Conservation (phyloP, 1,140 invertebrate genomes). For the Daktulosphaira vitifoliae region DNA sequence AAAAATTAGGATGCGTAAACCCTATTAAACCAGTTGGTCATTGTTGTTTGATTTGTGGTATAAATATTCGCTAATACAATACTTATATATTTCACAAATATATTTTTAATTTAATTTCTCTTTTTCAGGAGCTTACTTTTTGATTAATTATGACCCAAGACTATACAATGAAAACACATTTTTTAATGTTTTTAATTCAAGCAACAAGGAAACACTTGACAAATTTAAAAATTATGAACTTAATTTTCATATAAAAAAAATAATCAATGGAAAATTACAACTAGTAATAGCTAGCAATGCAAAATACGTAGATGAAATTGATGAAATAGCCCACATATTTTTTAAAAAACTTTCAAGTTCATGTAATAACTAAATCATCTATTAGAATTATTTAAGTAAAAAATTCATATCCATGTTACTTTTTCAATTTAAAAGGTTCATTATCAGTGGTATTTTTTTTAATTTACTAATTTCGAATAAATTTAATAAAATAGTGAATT, state of each 20-base stretch:
- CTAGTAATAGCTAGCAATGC: neutral
- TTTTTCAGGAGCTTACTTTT: slow-evolving; percentile 10
- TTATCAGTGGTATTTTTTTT: no score
- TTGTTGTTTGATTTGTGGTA: slow-evolving; percentile 21
- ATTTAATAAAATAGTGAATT: no score
- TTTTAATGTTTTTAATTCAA: neutral
- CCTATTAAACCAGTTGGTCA: slow-evolving; percentile 17
- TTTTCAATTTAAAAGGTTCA: no score
- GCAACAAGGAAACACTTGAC: neutral
- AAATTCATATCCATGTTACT: no score
- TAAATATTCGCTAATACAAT: neutral
- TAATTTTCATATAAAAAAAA: neutral
- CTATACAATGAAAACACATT: neutral
- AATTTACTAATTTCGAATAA: no score
- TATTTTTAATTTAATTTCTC: no score
- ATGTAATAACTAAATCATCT: no score
- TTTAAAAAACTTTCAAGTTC: no score
- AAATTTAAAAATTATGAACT: neutral
- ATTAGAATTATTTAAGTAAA: no score
- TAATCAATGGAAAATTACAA: neutral
- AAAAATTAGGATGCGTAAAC: slow-evolving; percentile 5
- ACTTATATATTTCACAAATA: no score
- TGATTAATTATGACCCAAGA: neutral
- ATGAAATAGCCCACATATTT: neutral
- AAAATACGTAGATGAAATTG: slow-evolving; percentile 21